Evolutionary conservation across 2,888 invertebrate species (phyloP).

Genomic region (Drosophila diplacantha): DNA sequence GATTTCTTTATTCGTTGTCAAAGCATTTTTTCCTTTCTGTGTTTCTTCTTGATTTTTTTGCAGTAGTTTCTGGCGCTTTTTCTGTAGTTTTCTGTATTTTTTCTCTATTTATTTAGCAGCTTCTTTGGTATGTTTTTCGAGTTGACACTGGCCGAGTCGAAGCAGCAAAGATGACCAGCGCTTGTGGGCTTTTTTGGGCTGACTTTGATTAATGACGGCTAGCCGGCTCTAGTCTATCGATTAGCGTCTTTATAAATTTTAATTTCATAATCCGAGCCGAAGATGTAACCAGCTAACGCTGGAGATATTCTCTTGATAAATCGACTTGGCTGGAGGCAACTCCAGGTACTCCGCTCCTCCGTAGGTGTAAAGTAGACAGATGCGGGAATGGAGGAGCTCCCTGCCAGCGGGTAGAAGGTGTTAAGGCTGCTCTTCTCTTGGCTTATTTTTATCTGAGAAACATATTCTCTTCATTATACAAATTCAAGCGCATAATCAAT

Average conservation of each 20-base stretch:
- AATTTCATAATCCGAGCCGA: slow-evolving; percentile 36
- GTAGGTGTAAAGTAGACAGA: slow-evolving; percentile 30
- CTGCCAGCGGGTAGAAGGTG: neutral
- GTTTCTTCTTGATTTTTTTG: neutral
- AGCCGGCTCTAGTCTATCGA: slow-evolving; percentile 20
- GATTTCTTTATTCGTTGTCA: slow-evolving; percentile 57
- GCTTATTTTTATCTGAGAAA: neutral
- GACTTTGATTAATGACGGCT: slow-evolving; percentile 43
- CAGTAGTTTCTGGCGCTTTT: neutral
- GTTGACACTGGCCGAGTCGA: slow-evolving; percentile 31
- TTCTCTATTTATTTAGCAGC: neutral
- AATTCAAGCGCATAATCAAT: slow-evolving; percentile 38
- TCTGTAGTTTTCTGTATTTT: neutral
- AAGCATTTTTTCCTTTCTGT: neutral
- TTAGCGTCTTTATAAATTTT: slow-evolving; percentile 41
- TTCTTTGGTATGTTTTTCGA: neutral
- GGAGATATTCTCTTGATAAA: slow-evolving; percentile 25
- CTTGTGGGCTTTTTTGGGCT: slow-evolving; percentile 20
- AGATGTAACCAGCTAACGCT: slow-evolving; percentile 9
- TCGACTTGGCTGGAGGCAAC: slow-evolving; percentile 12
- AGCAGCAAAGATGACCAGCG: slow-evolving; percentile 12
- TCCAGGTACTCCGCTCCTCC: neutral
- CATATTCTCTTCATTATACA: slow-evolving; percentile 10
- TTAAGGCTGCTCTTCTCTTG: neutral
- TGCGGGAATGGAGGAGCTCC: neutral